A percentile compares a stretch with the other conserved stretches of the same genome.
These are phyloP conservation scores for Cosmopolites sordidus DNA, from an alignment of 2,888 invertebrate genomes.

Conservation along the genomic window DNA sequence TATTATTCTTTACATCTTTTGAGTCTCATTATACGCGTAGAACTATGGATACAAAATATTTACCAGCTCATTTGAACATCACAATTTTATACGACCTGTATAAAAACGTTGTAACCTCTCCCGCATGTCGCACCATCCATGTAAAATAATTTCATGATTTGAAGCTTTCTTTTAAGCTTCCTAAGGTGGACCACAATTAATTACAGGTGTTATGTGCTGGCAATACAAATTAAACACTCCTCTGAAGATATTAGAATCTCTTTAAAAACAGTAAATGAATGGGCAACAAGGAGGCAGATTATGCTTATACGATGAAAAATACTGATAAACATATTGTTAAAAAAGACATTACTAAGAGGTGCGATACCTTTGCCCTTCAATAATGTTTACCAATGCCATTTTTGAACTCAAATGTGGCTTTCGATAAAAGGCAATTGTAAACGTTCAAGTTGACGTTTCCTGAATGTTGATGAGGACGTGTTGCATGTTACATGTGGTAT, in stretches of 20 bases:
- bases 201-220: conserved; percentile 15
- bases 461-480: conserved; percentile 4
- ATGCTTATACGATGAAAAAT: neutral
- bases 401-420: neutral
- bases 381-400: conserved; percentile 12
- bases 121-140: conserved; percentile 16
- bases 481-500: conserved; percentile 23
- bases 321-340: neutral
- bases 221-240: conserved; percentile 3
- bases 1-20: conserved; percentile 20
- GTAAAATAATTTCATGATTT: conserved; percentile 20
- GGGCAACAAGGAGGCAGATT: neutral
- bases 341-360: conserved; percentile 3
- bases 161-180: conserved; percentile 19
- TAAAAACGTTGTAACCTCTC: too few species aligned
- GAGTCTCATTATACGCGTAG: conserved; percentile 18
- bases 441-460: too few species aligned
- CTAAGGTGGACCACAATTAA: conserved; percentile 19
- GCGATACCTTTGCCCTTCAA: conserved; percentile 15
- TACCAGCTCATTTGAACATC: conserved; percentile 6
- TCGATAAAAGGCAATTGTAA: conserved; percentile 20
- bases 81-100: conserved; percentile 20
- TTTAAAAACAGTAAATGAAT: conserved; percentile 1
- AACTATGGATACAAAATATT: conserved; percentile 10
- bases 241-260: neutral